phyloP scores from a whole-genome alignment of 2,888 invertebrate species.

The Drosophila picticornis region DNA sequence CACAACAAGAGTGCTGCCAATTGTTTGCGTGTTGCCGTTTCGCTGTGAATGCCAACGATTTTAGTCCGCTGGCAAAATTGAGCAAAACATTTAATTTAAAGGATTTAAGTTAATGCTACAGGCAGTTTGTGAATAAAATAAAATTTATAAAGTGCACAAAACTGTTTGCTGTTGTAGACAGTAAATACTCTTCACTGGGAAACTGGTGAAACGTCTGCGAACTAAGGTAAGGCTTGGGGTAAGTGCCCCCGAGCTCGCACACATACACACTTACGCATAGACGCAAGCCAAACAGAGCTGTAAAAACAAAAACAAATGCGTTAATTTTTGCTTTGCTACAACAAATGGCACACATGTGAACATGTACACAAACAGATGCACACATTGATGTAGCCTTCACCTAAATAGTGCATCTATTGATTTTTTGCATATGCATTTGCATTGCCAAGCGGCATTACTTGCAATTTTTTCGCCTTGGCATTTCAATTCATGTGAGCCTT shows the following conservation, averaged over 20 bases:
- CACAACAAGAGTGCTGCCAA: conserved; percentile 32
- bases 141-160: background rate
- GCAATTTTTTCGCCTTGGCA: conserved; percentile 29
- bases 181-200: conserved; percentile 6
- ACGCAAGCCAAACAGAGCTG: conserved; percentile 30
- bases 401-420: conserved; percentile 71
- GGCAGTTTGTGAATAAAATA: conserved; percentile 15
- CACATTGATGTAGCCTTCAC: conserved; percentile 66
- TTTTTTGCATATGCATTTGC: conserved; percentile 64
- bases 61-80: conserved; percentile 54
- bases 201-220: conserved; percentile 19
- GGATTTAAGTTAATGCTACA: conserved; percentile 39
- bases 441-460: conserved; percentile 61
- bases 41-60: conserved; percentile 38
- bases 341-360: conserved; percentile 12
- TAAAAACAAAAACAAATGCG: conserved; percentile 55
- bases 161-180: conserved; percentile 6
- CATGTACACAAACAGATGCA: conserved; percentile 14
- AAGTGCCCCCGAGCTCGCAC: conserved; percentile 39
- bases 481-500: conserved; percentile 17
- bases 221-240: conserved; percentile 47
- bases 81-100: conserved; percentile 60
- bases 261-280: conserved; percentile 16
- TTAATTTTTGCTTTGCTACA: conserved; percentile 36
- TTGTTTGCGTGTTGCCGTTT: conserved; percentile 12